Evolutionary conservation across 1,140 invertebrate genomes (phyloP).

Genomic region (Procambarus virginalis): DNA sequence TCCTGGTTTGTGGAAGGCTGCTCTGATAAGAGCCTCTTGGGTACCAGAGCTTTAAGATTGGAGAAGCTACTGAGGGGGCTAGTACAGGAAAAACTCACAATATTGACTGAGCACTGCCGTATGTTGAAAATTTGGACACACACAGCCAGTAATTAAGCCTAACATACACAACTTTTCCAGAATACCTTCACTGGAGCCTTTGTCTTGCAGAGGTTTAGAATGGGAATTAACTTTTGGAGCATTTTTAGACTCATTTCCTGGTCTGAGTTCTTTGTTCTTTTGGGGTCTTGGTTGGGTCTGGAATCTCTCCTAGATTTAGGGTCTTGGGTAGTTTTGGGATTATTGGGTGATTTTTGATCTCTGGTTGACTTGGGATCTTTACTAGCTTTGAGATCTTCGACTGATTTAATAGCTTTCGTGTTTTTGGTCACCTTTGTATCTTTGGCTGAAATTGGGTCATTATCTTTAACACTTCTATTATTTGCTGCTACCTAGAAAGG

Average conservation of each 20-base stretch:
- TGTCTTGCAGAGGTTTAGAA: neutral
- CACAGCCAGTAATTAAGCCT: neutral
- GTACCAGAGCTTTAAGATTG: too few relatives aligned
- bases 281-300: neutral
- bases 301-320: neutral
- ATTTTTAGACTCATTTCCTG: neutral
- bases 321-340: neutral
- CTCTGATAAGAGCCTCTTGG: too few relatives aligned
- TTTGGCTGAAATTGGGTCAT: neutral
- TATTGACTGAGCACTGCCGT: neutral
- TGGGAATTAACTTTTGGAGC: neutral
- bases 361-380: neutral
- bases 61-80: too few relatives aligned
- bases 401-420: neutral
- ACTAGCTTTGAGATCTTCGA: neutral
- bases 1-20: too few relatives aligned
- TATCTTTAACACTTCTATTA: neutral
- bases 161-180: neutral
- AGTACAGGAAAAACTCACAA: neutral
- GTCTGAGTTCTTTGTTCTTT: neutral
- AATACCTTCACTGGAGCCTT: constrained; percentile 11
- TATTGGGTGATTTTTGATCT: neutral
- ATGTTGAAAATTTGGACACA: neutral
- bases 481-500: constrained; percentile 2
- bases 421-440: neutral